Conservation (phyloP, 2,797 vertebrate species). For the Acanthiza pusilla region DNA sequence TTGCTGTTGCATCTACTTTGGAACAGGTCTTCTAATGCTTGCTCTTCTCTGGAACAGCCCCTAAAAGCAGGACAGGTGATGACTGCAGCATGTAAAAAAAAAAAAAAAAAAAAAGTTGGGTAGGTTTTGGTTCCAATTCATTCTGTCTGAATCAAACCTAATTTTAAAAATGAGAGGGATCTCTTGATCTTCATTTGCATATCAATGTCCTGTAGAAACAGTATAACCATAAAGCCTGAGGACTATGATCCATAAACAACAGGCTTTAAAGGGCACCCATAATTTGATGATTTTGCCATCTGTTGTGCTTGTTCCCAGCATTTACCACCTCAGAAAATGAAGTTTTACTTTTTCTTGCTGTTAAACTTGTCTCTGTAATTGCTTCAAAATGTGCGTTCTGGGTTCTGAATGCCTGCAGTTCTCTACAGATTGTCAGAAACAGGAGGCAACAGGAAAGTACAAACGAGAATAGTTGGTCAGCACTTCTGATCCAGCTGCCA, state of each 20-base stretch:
- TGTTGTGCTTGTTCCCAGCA: background rate
- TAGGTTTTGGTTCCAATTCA: background rate
- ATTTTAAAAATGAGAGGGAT: background rate
- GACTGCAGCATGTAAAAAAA: background rate
- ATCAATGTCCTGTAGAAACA: background rate
- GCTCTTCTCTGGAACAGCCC: background rate
- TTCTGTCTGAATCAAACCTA: background rate
- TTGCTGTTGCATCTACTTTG: background rate
- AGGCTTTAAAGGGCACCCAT: background rate
- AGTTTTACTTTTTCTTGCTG: background rate
- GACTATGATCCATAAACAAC: background rate
- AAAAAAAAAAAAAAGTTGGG: rapidly evolving
- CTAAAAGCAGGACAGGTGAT: background rate
- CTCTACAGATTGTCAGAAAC: background rate
- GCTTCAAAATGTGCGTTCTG: background rate
- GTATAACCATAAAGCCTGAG: background rate
- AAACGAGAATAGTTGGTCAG: background rate
- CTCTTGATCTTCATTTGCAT: background rate
- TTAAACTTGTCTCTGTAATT: background rate
- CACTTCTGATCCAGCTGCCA: background rate
- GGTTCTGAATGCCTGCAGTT: background rate
- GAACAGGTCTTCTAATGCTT: background rate
- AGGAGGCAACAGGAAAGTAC: background rate
- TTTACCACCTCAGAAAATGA: background rate
- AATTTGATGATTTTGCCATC: background rate